Evolutionary conservation across 2,797 vertebrate species (phyloP), one percentile per base, ranked within the genome.

Genomic region (Orientallactaga sibirica): DNA sequence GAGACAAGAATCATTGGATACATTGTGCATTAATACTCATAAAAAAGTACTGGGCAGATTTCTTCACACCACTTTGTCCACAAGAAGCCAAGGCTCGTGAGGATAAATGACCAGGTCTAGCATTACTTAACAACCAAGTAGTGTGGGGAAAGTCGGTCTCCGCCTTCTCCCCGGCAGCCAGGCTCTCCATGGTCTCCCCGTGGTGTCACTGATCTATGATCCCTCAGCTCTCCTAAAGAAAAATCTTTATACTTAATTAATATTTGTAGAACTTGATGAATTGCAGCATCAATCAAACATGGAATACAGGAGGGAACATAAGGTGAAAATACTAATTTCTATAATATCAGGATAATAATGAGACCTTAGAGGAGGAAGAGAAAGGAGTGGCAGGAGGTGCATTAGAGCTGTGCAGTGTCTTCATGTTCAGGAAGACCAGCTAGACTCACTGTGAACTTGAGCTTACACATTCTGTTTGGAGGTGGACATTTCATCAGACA

Each of bases 251-350:
- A 78, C 22, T 87, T 33, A 7, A 14, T 71, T 73, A 87, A 22
- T 78, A 66, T 77, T 68, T 81, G 62, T 78, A 81, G 61, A 88
- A 33, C 48, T 61, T 58, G 2, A 70, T 48, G 27, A 77, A 92
- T 73, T 87, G 71, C 2, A 70, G 25, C 8, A n/a, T 66, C 58
- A 5, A 18, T 89, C 25, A 89, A 71, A 86, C 52, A 27, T 19
- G 48, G 94, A 84, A 82, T 70, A 68, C 61, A 89, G 29, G 66
- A 71, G 2, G 2, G n/a, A 58, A 79, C 82, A 83, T 78, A 91
- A 92, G 86, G 77, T 73, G 33, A 90, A n/a, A 86, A 73, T n/a
- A 76, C 85, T 82, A n/a, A 76, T 83, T 92, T 87, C 22, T 10
- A 74, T 9, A 64, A n/a, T 18, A 62, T 27, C 87, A 70, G 58